phyloP scores from a whole-genome alignment of 2,113 vertebrate genomes.

The Caloenas nicobarica region DNA sequence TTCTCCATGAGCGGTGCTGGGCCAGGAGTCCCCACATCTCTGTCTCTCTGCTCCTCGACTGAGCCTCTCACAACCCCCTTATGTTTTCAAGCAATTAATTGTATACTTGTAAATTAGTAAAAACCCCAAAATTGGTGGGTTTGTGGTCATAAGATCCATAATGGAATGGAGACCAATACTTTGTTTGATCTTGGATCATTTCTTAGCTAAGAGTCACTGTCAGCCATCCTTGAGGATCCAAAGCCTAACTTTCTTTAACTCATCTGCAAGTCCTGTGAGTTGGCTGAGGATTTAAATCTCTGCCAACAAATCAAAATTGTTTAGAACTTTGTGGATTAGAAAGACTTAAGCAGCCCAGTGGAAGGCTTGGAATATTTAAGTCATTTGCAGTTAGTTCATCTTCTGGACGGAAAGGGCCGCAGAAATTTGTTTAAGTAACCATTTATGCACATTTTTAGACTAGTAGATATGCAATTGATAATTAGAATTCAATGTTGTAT shows the following conservation, averaged over 20 bases:
- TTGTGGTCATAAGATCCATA: not conserved
- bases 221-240: not conserved
- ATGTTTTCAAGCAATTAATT: not conserved
- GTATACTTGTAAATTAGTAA: not conserved
- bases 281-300: not conserved
- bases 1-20: not conserved
- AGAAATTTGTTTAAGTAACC: not conserved
- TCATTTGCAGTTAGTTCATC: not conserved
- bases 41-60: not conserved
- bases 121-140: not conserved
- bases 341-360: not conserved
- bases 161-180: not conserved
- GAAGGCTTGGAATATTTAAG: not conserved
- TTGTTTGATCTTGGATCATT: not conserved
- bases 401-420: not conserved
- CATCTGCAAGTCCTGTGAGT: not conserved
- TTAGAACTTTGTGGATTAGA: not conserved
- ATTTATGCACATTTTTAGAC: not conserved
- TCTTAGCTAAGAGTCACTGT: not conserved
- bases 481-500: not conserved
- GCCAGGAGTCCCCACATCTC: not conserved
- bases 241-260: not conserved
- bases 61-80: not conserved
- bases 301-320: slow-evolving; percentile 4
- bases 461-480: not conserved